Evolutionary conservation across 2,113 vertebrate species (phyloP), one percentile per base, ranked within the genome.

Genomic region (Atlantisia rogersi): DNA sequence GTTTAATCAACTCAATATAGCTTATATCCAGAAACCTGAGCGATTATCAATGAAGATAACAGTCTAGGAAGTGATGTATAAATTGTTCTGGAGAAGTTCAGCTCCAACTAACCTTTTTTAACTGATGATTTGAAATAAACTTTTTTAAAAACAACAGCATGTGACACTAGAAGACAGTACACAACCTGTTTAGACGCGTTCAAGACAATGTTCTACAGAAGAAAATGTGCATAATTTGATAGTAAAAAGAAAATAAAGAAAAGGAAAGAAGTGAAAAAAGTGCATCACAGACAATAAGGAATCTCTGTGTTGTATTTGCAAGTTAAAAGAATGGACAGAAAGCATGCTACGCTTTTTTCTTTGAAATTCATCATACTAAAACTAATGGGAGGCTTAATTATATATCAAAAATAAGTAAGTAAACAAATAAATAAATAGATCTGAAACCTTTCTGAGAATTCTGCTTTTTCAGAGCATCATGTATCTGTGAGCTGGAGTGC

Each of bases 321-420:
- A 58, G 46, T 80, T 16, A 65, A 95, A 64, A 59, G n/a, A 83
- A 77, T 28, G 5, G 39, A 69, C 19, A 88, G 15, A 71, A 82
- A 95, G 20, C 16, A 26, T 39, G 19, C 26, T 58, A 37, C 24
- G 21, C 44, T 88, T 87, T 52, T 48, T 77, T 69, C 75, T 94
- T 53, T 55, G 79, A 31, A 96, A 92, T 86, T 94, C 89, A 64
- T 92, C 67, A 86, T 24, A 63, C 62, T 39, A 86, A 82, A 93
- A 76, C 17, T 79, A 81, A 96, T 71, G 65, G 31, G 56, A 52
- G 48, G 32, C 63, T 35, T 86, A 68, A 90, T 73, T 86, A 91
- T 11, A 1, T 83, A 50, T 12, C 29, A 73, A 81, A 86, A 86
- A 68, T 39, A 86, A 92, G 53, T 48, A 67, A 75, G 28, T 13